Base-by-base conservation (phyloP, 2,113 vertebrate genomes). In the Corythoichthys haematopterus region DNA sequence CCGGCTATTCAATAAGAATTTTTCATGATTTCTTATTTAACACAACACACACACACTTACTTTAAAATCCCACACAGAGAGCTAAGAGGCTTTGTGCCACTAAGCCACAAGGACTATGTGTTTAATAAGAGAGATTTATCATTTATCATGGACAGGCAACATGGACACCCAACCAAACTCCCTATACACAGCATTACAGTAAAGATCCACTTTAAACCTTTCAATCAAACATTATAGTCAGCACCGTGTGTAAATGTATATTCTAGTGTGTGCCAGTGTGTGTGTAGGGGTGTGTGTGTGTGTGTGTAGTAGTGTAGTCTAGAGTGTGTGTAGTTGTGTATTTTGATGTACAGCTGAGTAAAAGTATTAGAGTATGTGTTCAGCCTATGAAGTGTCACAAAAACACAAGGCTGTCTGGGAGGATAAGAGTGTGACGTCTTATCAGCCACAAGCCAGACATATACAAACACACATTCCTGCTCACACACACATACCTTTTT, bases 381-480 rank as follows among this genome's bases (percentile, higher is more conserved):
- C 46, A 66, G 71, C 67, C 75, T 60, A 66, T 60, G 69, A 81
- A 82, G 64, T 55, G 33, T 77, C 72, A 75, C 68, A 43, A 73
- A 43, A 14, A 82, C 73, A 80, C 58, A 60, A 66, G 77, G 72
- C 82, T 83, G 79, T 78, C 79, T 43, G 63, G 52, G 65, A 80
- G 85, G 79, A 87, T 81, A 78, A 85, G 62, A 79, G 71, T 66
- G 51, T 75, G 79, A 80, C 73, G 47, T 77, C 79, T 87, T 83
- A 83, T 87, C 85, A 83, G 73, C 61, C 65, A 68, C 40, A 52
- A 80, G 73, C 75, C 80, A 87, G 78, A 78, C 78, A 74, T 45
- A 77, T 77, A 77, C 69, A 65, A 68, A 66, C 28, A 68, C 36
- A 66, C 64, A 70, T 28, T 66, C 16, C 0, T 59, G 3, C 14